These are phyloP conservation scores for Saiga tatarica DNA, from an alignment of 2,113 vertebrate genomes.

Conservation along the genomic window DNA sequence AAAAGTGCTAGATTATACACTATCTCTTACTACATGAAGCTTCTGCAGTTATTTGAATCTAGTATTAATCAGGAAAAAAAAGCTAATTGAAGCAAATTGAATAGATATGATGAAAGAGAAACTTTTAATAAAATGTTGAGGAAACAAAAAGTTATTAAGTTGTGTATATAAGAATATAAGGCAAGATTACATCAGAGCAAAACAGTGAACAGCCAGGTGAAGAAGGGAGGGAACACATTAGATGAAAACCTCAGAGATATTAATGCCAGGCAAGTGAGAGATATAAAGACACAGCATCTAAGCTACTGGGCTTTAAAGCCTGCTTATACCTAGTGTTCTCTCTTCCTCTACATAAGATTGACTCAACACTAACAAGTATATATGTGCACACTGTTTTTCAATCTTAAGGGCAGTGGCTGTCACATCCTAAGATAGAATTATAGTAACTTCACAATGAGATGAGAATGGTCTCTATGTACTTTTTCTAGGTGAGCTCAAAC, in stretches of 20 bases:
- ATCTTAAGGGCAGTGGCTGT: not conserved
- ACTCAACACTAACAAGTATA: not conserved
- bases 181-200: not conserved
- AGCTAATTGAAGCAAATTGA: not conserved
- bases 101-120: not conserved
- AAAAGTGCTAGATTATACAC: not conserved
- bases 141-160: no score
- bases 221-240: not conserved
- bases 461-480: not conserved
- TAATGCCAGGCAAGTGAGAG: not conserved
- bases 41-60: not conserved
- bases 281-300: not conserved
- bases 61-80: not conserved
- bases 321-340: no score
- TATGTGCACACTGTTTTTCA: not conserved
- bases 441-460: not conserved
- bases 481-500: not conserved
- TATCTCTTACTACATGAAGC: not conserved
- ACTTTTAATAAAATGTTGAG: not conserved
- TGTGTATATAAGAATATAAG: not conserved
- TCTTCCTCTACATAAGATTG: not conserved
- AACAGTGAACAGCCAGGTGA: not conserved
- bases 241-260: not conserved
- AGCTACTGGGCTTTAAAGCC: not conserved
- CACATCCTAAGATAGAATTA: not conserved